Percentiles rank a stretch among this genome's conserved stretches.
These are phyloP conservation scores for Chloroceryle amazona DNA, from an alignment of 2,797 vertebrate genomes.

Conservation along the genomic window DNA sequence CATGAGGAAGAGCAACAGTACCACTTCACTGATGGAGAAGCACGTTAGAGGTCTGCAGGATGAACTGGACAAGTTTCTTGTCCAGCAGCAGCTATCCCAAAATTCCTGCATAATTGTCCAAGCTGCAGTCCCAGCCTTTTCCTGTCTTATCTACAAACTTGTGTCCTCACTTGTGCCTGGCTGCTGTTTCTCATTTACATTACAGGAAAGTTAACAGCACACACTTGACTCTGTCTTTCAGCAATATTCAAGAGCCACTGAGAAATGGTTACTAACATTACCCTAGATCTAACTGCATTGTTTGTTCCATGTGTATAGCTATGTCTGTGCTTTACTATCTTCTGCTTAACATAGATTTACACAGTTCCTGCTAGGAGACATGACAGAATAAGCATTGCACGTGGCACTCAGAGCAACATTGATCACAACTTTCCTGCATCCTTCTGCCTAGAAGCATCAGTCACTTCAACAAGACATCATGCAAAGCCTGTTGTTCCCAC, in stretches of 20 bases:
- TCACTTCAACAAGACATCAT: neutral
- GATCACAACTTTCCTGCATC: neutral
- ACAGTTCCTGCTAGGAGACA: neutral
- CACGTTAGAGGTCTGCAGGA: neutral
- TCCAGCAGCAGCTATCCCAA: neutral
- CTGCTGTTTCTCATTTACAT: neutral
- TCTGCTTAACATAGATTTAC: neutral
- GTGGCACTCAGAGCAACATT: neutral
- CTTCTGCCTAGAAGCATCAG: neutral
- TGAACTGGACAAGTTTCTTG: neutral
- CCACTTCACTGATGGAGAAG: neutral
- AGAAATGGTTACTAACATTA: neutral
- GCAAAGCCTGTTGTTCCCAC: neutral
- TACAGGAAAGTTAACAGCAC: neutral
- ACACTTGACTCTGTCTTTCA: neutral
- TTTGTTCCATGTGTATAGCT: neutral
- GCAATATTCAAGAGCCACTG: neutral
- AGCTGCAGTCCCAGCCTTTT: neutral
- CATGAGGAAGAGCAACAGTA: neutral
- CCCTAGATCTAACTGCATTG: neutral
- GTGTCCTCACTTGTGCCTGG: neutral
- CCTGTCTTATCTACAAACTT: neutral
- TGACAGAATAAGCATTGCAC: neutral
- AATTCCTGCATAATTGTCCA: neutral
- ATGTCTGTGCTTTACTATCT: neutral